Base-by-base conservation (phyloP, 1,140 invertebrate species). In the Dolichoris vasculosae region DNA sequence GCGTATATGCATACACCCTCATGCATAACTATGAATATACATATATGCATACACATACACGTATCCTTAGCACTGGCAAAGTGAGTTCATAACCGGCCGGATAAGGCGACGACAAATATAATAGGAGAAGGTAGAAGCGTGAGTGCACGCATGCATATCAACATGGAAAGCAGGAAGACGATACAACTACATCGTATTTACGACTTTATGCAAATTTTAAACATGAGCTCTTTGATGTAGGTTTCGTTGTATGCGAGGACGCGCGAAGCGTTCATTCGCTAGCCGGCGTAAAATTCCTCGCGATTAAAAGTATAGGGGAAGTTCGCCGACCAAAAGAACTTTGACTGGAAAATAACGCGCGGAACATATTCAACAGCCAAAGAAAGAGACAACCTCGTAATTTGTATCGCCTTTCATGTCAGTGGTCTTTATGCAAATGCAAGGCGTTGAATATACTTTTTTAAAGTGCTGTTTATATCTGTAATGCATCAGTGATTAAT, bases 171-270 rank as follows among this genome's bases (percentile, higher is more conserved):
- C 64, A 35, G 35, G 51, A 55, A 17, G 35, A 51, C 11, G 35
- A 35, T 32, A 73, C 15, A 82, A n/a, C 59, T 23, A 51, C 83
- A 35, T 46, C 43, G n/a, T 84, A 73, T 86, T 86, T 86, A 80
- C 59, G 82, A 59, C 38, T 86, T 64, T 84, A 81, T 86, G 86
- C 69, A 80, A 84, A 84, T 86, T 86, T 84, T 86, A 86, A 79
- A 83, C 76, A 75, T 67, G 81, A 79, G 35, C 81, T 46, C 85
- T 83, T 83, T 83, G 85, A 26, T 32, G 43, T 8, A 26, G 32
- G 2, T 20, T n/a, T 17, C 3, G 23, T 30, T n/a, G 32, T 23
- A 2, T 51, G n/a, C 35, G 26, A 11, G 40, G 43, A 20, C 51
- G 63, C 63, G 63, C 35, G 64, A 64, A 78, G 35, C 3, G 15